Evolutionary conservation across 2,888 invertebrate genomes (phyloP), one percentile per base, ranked within the genome.

Genomic region (Agrotis exclamationis): DNA sequence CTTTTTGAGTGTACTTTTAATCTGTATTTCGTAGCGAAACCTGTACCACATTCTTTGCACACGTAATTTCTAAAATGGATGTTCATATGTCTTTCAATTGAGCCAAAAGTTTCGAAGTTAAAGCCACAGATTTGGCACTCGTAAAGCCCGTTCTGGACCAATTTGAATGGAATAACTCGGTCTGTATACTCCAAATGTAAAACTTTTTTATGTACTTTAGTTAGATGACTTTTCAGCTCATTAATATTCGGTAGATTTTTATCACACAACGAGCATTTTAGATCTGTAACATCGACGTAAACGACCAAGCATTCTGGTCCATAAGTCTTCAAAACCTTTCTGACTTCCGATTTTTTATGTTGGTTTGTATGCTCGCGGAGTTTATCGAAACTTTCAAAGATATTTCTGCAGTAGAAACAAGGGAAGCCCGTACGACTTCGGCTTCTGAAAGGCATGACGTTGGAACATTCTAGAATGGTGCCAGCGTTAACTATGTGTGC

Each of bases 41-140:
- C 95, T 0, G 93, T 88, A 0, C 95, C 95, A 28, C 95, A 95
- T 5, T 93, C 92, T 18, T 91, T 91, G 68, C 95, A 95, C 0
- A 95, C 91, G 28, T 93, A 94, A 22, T 95, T 95, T 39, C 94
- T 90, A 70, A 89, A 96, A 74, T 96, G 95, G 0, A 92, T 90
- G 7, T 95, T 95, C 96, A 96, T 96, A 72, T 96, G 95, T 0
- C 94, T 67, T 45, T 95, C 95, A 1, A 95, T 93, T 0, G 95
- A 91, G 0, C 95, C 95, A 63, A 95, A 95, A 0, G 95, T 95
- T 70, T 95, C 95, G 50, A 93, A 95, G 13, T 80, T 90, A 22
- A 92, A 92, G 0, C 91, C 92, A 11, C 95, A 95, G 0, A 93
- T 76, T 51, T 93, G 93, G 50, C 96, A 96, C 13, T 93, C 91